Evolutionary conservation across 1,140 invertebrate genomes (phyloP).

Genomic region (Drosophila jambulina): DNA sequence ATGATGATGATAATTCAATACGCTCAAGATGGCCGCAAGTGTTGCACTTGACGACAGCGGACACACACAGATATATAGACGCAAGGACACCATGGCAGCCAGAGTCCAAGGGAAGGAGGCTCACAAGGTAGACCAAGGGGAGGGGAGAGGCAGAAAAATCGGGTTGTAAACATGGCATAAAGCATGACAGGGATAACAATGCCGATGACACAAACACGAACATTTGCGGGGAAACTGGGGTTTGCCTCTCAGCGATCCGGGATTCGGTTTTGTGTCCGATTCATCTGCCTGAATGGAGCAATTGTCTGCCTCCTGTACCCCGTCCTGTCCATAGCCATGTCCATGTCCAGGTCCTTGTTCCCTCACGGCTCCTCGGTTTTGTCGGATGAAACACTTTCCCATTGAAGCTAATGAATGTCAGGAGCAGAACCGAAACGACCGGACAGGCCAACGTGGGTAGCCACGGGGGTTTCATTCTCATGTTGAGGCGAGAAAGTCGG

Average conservation of each 20-base stretch:
- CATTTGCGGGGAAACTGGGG: slow-evolving; percentile 25
- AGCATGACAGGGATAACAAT: slow-evolving; percentile 69
- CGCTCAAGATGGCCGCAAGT: slow-evolving; percentile 63
- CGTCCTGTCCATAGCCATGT: neutral
- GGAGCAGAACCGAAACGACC: slow-evolving; percentile 34
- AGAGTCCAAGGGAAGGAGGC: neutral
- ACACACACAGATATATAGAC: neutral
- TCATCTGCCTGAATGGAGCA: slow-evolving; percentile 53
- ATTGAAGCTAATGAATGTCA: slow-evolving; percentile 64
- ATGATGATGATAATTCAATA: slow-evolving; percentile 61
- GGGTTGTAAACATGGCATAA: slow-evolving; percentile 68
- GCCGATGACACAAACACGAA: slow-evolving; percentile 63
- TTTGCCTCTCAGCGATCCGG: slow-evolving; percentile 34
- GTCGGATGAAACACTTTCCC: slow-evolving; percentile 61
- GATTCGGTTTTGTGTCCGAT: slow-evolving; percentile 37
- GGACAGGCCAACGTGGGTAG: slow-evolving; percentile 32
- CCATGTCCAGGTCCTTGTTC: slow-evolving; percentile 12
- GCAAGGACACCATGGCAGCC: slow-evolving; percentile 11
- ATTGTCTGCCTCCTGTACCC: slow-evolving; percentile 44
- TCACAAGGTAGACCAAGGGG: neutral
- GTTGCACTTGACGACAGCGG: slow-evolving; percentile 59
- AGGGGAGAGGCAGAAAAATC: slow-evolving; percentile 36
- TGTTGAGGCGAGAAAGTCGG: neutral
- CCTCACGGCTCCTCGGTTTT: slow-evolving; percentile 17
- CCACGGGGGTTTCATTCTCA: slow-evolving; percentile 6